These are phyloP conservation scores for Xyliphius kryptos DNA, from an alignment of 2,113 vertebrate species.

Conservation along the genomic window DNA sequence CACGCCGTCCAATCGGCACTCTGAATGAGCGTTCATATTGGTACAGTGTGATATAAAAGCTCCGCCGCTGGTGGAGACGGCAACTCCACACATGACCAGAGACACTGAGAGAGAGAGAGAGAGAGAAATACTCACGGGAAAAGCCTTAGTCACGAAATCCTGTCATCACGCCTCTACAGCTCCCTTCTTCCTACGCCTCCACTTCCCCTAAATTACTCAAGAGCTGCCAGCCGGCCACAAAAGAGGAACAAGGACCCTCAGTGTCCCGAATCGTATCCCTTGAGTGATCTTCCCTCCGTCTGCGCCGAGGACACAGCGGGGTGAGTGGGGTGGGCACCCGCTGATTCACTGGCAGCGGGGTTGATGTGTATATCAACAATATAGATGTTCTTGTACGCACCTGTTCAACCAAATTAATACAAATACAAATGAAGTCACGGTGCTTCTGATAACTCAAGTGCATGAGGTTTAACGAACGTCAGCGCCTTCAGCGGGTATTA, in stretches of 20 bases:
- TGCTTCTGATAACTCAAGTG: no score
- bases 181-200: constrained; percentile 47
- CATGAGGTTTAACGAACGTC: no score
- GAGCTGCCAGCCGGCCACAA: constrained; percentile 35
- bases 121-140: constrained; percentile 33
- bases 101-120: constrained; percentile 9
- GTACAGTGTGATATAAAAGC: constrained; percentile 15
- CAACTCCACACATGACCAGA: constrained; percentile 20
- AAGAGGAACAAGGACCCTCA: constrained; percentile 53
- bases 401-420: no score
- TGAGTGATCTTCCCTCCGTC: constrained; percentile 10
- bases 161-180: constrained; percentile 42
- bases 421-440: no score
- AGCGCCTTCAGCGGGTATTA: no score
- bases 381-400: no score
- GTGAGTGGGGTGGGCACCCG: constrained; percentile 12
- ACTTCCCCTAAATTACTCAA: constrained; percentile 60
- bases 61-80: constrained; percentile 1
- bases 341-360: constrained; percentile 25
- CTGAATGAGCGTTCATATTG: constrained; percentile 18
- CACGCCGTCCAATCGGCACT: background rate
- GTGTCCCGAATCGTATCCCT: constrained; percentile 40
- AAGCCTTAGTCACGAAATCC: constrained; percentile 58
- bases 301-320: constrained; percentile 8
- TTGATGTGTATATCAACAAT: background rate